Base-by-base conservation (phyloP, 2,113 vertebrate genomes). In the Otis tarda region DNA sequence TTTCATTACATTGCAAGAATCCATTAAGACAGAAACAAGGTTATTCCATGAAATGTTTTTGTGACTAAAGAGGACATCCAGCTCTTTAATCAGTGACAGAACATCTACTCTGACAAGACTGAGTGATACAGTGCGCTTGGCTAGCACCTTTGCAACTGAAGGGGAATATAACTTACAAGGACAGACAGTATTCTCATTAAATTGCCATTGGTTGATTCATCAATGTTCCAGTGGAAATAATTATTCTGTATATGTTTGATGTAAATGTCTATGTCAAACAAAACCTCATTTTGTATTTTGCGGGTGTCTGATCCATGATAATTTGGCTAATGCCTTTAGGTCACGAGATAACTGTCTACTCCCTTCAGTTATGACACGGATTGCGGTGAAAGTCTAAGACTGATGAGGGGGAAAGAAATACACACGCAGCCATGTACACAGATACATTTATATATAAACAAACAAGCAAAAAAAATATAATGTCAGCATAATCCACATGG, bases 1-100 rank as follows among this genome's bases (percentile, higher is more conserved):
- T 98, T 97, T 98, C 96, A 97, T 97, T 98, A 97, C 93, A 92
- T 93, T 97, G 95, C 93, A 94, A 79, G 96, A 97, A 98, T 98
- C 97, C 96, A 98, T 98, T 98, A 98, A 97, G 97, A 96, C 87
- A 97, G 97, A 97, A 97, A 97, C 96, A 98, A 98, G 97, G 97
- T 97, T 98, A 97, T 95, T 90, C 93, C 93, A 97, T 95, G 88
- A 98, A 97, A 97, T 97, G 93, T 96, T 97, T 97, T 95, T 98
- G 95, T 97, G 97, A 97, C 97, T 97, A 96, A 98, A 98, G 93
- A 97, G 96, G 97, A 95, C 96, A 97, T 96, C 70, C 94, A 83
- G 96, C 95, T 97, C 97, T 98, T 98, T 98, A 98, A 97, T 97
- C 97, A 97, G 96, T 97, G 96, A 98, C 96, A 98, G 97, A 96